Base-by-base conservation (phyloP, 2,797 vertebrate species). In the Acanthiza pusilla region DNA sequence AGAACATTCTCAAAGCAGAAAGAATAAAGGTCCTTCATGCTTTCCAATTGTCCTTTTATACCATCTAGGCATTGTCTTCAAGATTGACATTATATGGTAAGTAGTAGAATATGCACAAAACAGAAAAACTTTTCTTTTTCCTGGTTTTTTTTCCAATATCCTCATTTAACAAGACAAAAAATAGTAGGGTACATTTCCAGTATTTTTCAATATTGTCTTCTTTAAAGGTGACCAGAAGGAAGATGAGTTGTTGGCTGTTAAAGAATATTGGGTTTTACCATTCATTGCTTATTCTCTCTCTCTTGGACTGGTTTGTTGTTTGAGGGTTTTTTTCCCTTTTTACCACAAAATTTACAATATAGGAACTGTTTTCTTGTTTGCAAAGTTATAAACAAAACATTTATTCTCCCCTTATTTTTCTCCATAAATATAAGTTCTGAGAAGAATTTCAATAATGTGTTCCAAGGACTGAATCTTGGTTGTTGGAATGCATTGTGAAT, bases 321-420 rank as follows among this genome's bases (percentile, higher is more conserved):
- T 55, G 11, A 5, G 5, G 1, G 0, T 9, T 36, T 42, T 12
- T 16, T 9, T 2, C 3, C 20, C 7, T 32, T 71, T 71, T 76
- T 77, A 74, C 29, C 13, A 55, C 16, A 72, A 62, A 32, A 47
- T 42, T 27, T 40, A 79, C 8, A 67, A 40, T 38, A 65, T 16
- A 54, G 8, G 22, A 91, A 62, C 29, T 40, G 4, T 36, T 70
- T 70, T 55, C 16, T 65, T 68, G 18, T 29, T 81, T 73, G 48
- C 3, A 71, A 54, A 54, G 9, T 75, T 45, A 45, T 26, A 63
- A 77, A 29, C 30, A 74, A 30, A 38, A 62, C 2, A 43, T 30
- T 30, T 66, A 42, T 4, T 71, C 12, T 53, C 7, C 16, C 16
- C 26, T 77, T 84, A 63, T 48, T 60, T 91, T 88, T 34, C 29